These are phyloP conservation scores for Hemibagrus wyckioides DNA, from an alignment of 2,113 vertebrate genomes.

Conservation along the genomic window DNA sequence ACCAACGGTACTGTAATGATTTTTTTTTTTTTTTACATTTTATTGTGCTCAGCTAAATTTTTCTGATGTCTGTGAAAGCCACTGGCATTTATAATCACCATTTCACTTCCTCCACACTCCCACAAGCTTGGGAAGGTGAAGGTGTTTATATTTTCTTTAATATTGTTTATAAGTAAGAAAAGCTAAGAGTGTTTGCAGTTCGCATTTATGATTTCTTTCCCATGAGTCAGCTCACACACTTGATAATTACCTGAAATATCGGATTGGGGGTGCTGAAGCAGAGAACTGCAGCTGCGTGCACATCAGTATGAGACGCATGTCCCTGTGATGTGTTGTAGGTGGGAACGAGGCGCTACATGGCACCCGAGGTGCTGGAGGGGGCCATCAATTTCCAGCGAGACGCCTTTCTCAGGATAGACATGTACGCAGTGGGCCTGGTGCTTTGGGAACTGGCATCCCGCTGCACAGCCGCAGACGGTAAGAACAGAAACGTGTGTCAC, in stretches of 20 bases:
- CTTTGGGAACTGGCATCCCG: conserved; percentile 94
- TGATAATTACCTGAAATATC: neutral
- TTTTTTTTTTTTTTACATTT: neutral
- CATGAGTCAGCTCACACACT: neutral
- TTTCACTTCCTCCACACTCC: neutral
- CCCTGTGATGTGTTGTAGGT: conserved; percentile 72
- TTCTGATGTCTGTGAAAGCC: neutral
- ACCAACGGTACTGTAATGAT: neutral
- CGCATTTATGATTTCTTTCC: neutral
- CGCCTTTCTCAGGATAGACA: conserved; percentile 95
- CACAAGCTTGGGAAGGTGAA: neutral
- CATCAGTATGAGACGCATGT: neutral
- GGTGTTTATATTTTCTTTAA: neutral
- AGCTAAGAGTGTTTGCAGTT: neutral
- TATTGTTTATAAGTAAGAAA: neutral
- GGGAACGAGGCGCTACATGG: conserved; percentile 96
- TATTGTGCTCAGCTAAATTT: neutral
- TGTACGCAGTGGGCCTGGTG: conserved; percentile 95
- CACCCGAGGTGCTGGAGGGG: conserved; percentile 95
- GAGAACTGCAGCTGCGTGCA: neutral
- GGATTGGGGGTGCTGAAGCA: neutral
- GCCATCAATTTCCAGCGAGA: conserved; percentile 99
- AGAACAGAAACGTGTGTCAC: conserved; percentile 54
- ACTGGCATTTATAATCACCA: neutral
- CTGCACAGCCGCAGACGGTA: conserved; percentile 95